Percentiles rank a stretch among this genome's conserved stretches.
phyloP scores from a whole-genome alignment of 2,888 invertebrate species.

The Athrips mouffetella region DNA sequence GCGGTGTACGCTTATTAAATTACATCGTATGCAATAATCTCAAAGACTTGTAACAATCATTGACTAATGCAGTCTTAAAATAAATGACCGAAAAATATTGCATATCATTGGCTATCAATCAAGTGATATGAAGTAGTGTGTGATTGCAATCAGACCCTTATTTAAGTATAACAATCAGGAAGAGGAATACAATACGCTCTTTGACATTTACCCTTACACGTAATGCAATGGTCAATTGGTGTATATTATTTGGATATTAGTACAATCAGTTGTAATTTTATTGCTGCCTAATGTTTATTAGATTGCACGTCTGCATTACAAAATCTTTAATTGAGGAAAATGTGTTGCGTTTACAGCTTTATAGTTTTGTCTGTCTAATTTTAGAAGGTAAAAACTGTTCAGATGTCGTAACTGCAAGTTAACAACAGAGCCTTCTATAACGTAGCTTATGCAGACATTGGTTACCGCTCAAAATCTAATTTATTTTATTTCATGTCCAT shows the following conservation, averaged over 20 bases:
- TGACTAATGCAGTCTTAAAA: too few species aligned
- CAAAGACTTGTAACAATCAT: too few species aligned
- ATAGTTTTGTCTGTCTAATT: constrained; percentile 1
- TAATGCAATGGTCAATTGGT: neutral
- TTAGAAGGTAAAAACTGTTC: constrained; percentile 2
- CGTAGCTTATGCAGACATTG: neutral
- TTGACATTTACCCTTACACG: neutral
- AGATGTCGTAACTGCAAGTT: neutral
- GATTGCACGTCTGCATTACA: constrained; percentile 11
- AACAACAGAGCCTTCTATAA: constrained; percentile 1
- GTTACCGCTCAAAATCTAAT: neutral
- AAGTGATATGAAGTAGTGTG: neutral
- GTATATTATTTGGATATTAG: neutral
- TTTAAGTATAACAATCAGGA: neutral
- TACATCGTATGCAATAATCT: neutral
- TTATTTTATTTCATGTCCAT: too few species aligned
- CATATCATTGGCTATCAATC: too few species aligned
- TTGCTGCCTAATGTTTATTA: constrained; percentile 11
- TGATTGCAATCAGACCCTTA: neutral
- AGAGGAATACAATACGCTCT: neutral
- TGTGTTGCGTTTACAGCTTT: neutral
- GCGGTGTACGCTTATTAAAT: neutral
- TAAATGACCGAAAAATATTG: too few species aligned
- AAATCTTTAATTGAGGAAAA: constrained; percentile 13
- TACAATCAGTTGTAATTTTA: constrained; percentile 1